Base-by-base conservation (phyloP, 2,113 vertebrate genomes). In the Forbesichthys agassizii region DNA sequence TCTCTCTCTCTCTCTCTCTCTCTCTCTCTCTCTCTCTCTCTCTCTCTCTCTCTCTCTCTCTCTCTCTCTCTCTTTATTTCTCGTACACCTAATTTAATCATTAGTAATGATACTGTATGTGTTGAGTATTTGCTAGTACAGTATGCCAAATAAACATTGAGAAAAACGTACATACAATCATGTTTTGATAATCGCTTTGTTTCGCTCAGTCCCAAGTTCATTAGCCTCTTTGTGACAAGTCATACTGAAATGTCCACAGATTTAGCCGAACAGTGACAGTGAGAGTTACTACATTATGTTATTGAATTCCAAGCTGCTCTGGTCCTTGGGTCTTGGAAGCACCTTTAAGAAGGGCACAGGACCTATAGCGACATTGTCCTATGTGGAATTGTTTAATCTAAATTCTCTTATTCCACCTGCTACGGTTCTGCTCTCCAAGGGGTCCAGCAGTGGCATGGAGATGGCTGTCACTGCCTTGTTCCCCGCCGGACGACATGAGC, bases 371-470 rank as follows among this genome's bases (percentile, higher is more conserved):
- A 81, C 80, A 69, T 65, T 77, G 64, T 69, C 78, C 14, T 4
- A 64, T 68, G 71, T 76, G 69, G 57, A 64, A 84, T 84, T 84
- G 83, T 83, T 82, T 82, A 70, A 87, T 90, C 86, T 80, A 81
- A 81, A 85, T 87, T 87, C 81, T 73, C 64, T 81, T 73, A 79
- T 86, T 88, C 83, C 79, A 82, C 83, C 84, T 83, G 85, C 84
- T 66, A 53, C 75, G 58, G 72, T 66, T 49, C 42, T 68, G 79
- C 87, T 85, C 87, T 82, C 86, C 84, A 68, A 82, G 84, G 51
- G 86, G 83, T 80, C 78, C 72, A 3, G 74, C 2, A 48, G 75
- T 64, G 64, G 80, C 76, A 78, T 57, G 71, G 68, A 73, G 61
- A 80, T 71, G 61, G 78, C 81, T 89, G 89, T 88, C 89, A 88